These are phyloP conservation scores for Teleiodes luculella DNA, from an alignment of 2,888 invertebrate species.

Conservation along the genomic window DNA sequence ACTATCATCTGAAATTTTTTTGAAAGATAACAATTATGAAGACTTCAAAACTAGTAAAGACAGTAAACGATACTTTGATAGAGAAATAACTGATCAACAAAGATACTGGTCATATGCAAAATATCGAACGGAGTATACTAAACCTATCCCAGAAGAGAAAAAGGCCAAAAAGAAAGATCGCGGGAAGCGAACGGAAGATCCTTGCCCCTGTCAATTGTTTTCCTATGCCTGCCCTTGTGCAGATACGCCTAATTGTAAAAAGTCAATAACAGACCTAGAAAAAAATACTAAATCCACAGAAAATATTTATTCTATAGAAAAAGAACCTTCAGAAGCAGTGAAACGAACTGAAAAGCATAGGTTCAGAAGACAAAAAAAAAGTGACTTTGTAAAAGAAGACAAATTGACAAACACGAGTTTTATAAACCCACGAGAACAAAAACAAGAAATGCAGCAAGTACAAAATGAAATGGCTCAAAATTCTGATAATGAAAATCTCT, in stretches of 20 bases:
- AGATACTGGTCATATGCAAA: conserved; percentile 60
- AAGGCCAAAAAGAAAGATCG: conserved; percentile 45
- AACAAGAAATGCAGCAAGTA: neutral
- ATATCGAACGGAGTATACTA: conserved; percentile 51
- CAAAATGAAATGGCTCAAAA: neutral
- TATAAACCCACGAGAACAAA: conserved; percentile 23
- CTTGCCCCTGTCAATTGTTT: conserved; percentile 63
- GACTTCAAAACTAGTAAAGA: conserved; percentile 25
- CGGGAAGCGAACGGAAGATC: conserved; percentile 46
- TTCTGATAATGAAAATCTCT: neutral
- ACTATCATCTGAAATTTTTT: conserved; percentile 52
- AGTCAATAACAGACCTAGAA: conserved; percentile 43
- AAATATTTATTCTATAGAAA: conserved; percentile 26
- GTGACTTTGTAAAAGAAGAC: conserved; percentile 30
- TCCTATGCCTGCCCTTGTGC: conserved; percentile 59
- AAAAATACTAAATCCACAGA: conserved; percentile 40
- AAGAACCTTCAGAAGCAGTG: no score
- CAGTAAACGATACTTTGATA: conserved; percentile 26
- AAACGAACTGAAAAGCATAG: conserved; percentile 12
- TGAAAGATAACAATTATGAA: conserved; percentile 41
- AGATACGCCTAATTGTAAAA: conserved; percentile 28
- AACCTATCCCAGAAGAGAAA: conserved; percentile 44
- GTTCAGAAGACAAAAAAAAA: conserved; percentile 26
- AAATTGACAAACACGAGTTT: conserved; percentile 40
- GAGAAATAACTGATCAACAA: conserved; percentile 37